A percentile compares a stretch with the other conserved stretches of the same genome.
Evolutionary conservation across 1,140 invertebrate species (phyloP).

Genomic region (Drosophila serrata): DNA sequence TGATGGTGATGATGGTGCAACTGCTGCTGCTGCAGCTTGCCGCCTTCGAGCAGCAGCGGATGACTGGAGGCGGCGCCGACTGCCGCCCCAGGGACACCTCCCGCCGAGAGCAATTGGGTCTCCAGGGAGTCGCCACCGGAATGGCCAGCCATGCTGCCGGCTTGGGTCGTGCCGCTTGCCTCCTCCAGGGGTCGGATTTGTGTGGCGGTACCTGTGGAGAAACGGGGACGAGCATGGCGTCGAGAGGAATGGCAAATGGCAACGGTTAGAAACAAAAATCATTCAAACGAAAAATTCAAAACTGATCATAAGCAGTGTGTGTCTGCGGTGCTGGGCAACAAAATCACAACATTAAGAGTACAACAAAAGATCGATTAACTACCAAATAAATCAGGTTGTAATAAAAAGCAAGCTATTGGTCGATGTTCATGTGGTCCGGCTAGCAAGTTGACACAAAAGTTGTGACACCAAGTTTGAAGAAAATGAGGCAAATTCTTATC

Average conservation of each 20-base stretch:
- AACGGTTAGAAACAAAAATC: slow-evolving; percentile 51
- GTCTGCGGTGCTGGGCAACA: slow-evolving; percentile 44
- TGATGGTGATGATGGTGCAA: slow-evolving; percentile 62
- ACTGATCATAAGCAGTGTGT: slow-evolving; percentile 31
- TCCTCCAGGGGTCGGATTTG: slow-evolving; percentile 73
- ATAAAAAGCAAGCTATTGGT: slow-evolving; percentile 33
- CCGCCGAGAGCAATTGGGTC: slow-evolving; percentile 33
- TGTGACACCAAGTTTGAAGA: not conserved
- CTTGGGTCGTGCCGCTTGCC: slow-evolving; percentile 48
- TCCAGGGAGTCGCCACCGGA: slow-evolving; percentile 57
- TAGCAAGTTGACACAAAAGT: slow-evolving; percentile 4
- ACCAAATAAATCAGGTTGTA: slow-evolving; percentile 28
- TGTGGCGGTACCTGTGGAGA: slow-evolving; percentile 72
- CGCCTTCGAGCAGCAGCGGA: slow-evolving; percentile 26
- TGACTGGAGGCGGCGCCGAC: slow-evolving; percentile 38
- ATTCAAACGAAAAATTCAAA: slow-evolving; percentile 33
- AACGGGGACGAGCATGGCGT: slow-evolving; percentile 43
- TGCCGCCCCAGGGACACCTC: slow-evolving; percentile 24
- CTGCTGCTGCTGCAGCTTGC: slow-evolving; percentile 32
- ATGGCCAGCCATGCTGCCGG: slow-evolving; percentile 20
- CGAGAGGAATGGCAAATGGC: slow-evolving; percentile 51
- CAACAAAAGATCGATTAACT: slow-evolving; percentile 33
- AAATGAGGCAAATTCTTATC: slow-evolving; percentile 29
- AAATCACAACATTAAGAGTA: slow-evolving; percentile 55
- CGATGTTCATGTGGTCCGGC: not conserved